phyloP scores from a whole-genome alignment of 92 coral and sea anemone genomes.

The Actinostola sp. region DNA sequence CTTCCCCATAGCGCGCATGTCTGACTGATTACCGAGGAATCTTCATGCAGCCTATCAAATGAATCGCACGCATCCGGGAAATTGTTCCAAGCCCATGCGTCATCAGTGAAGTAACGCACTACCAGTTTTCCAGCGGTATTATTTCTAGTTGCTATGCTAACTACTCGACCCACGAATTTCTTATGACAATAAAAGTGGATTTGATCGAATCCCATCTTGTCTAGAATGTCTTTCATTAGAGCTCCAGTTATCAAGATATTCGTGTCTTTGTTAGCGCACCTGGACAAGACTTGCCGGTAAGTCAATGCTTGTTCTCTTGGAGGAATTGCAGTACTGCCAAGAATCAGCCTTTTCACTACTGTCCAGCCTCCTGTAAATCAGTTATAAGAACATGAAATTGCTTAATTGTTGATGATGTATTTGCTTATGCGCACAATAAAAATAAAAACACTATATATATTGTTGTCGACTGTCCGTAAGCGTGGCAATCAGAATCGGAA shows the following conservation, averaged over 20 bases:
- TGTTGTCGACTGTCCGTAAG: no score
- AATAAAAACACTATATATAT: no score
- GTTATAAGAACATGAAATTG: no score
- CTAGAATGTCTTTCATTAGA: neutral
- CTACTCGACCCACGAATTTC: conserved; percentile 13
- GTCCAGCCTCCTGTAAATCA: conserved; percentile 6
- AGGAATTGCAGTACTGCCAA: neutral
- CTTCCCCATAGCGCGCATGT: conserved; percentile 14
- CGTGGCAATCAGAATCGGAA: no score
- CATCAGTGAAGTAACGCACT: conserved; percentile 15
- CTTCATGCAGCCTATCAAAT: conserved; percentile 26
- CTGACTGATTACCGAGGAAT: conserved; percentile 2
- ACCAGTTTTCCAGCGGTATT: conserved; percentile 14
- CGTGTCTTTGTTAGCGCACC: neutral
- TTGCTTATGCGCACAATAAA: no score
- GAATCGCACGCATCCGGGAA: conserved; percentile 27
- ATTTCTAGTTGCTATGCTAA: conserved; percentile 16
- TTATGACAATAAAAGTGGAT: conserved; percentile 10
- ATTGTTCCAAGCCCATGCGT: conserved; percentile 2
- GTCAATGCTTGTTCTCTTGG: neutral
- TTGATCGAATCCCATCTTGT: conserved; percentile 18
- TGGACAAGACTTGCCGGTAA: neutral
- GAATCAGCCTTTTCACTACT: neutral
- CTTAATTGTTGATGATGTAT: no score
- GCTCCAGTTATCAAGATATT: neutral